A percentile compares a stretch with the other conserved stretches of the same genome.
These are phyloP conservation scores for Halichoeres trimaculatus DNA, from an alignment of 2,113 vertebrate species.

Conservation along the genomic window DNA sequence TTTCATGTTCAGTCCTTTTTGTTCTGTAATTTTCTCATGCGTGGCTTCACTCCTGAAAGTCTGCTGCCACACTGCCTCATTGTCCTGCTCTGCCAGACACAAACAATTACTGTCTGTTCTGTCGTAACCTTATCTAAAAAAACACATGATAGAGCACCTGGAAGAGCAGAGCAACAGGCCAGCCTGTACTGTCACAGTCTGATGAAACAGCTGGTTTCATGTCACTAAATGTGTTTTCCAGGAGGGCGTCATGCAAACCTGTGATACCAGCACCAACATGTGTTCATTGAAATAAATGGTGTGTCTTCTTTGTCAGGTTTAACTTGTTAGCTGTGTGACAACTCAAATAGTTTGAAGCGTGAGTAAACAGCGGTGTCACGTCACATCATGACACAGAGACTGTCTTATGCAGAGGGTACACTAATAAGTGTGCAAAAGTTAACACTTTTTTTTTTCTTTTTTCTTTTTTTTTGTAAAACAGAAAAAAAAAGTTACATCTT, in stretches of 20 bases:
- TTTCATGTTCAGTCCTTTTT: neutral
- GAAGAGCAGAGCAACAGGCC: conserved; percentile 2
- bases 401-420: too few relatives aligned
- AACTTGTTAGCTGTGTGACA: too few relatives aligned
- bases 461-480: too few relatives aligned
- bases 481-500: too few relatives aligned
- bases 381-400: too few relatives aligned
- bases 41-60: neutral
- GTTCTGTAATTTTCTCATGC: neutral
- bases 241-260: neutral
- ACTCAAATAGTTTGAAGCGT: too few relatives aligned
- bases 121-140: neutral
- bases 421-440: too few relatives aligned
- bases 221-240: too few relatives aligned
- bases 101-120: neutral
- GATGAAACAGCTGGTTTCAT: neutral
- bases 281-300: neutral
- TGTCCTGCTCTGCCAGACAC: neutral
- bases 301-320: too few relatives aligned
- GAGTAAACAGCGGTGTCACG: too few relatives aligned
- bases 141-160: conserved; percentile 12
- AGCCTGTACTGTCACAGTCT: neutral
- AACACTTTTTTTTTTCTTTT: too few relatives aligned
- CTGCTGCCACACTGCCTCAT: conserved; percentile 1
- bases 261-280: neutral